Conservation (phyloP, 2,888 invertebrate genomes). For the Scaptomyza parva region DNA sequence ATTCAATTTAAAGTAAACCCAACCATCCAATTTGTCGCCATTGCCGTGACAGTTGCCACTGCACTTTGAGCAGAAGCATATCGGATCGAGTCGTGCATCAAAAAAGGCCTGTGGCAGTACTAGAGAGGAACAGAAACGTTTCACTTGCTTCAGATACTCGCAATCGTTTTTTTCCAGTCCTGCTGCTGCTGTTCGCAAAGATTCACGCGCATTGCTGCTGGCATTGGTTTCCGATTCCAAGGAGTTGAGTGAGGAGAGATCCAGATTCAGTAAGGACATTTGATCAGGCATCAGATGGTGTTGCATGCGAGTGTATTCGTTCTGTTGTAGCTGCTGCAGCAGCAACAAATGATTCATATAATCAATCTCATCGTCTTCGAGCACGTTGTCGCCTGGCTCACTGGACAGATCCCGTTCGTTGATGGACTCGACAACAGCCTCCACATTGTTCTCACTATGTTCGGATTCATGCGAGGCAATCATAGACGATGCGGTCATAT, state of each 20-base stretch:
- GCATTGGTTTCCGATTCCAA: constrained; percentile 69
- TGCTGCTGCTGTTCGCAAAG: constrained; percentile 78
- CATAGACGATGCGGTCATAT: constrained; percentile 29
- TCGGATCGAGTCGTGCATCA: constrained; percentile 77
- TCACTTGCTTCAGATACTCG: constrained; percentile 84
- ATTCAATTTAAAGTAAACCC: constrained; percentile 85
- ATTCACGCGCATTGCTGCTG: constrained; percentile 71
- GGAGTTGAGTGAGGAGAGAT: constrained; percentile 63
- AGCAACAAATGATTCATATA: constrained; percentile 72
- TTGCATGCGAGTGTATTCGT: constrained; percentile 73
- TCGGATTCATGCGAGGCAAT: constrained; percentile 49
- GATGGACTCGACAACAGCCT: constrained; percentile 37
- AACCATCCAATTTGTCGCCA: constrained; percentile 82
- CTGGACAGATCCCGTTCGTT: constrained; percentile 54
- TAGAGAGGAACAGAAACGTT: constrained; percentile 83
- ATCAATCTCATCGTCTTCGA: constrained; percentile 71
- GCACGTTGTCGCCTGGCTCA: constrained; percentile 58
- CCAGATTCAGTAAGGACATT: constrained; percentile 63
- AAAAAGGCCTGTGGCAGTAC: constrained; percentile 84
- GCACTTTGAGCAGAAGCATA: constrained; percentile 83
- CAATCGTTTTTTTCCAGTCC: constrained; percentile 83
- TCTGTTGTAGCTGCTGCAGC: constrained; percentile 79
- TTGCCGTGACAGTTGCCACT: constrained; percentile 67
- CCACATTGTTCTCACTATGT: constrained; percentile 57
- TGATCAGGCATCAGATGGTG: constrained; percentile 72